These are phyloP conservation scores for Diprion similis DNA, from an alignment of 1,140 invertebrate species.

Conservation along the genomic window DNA sequence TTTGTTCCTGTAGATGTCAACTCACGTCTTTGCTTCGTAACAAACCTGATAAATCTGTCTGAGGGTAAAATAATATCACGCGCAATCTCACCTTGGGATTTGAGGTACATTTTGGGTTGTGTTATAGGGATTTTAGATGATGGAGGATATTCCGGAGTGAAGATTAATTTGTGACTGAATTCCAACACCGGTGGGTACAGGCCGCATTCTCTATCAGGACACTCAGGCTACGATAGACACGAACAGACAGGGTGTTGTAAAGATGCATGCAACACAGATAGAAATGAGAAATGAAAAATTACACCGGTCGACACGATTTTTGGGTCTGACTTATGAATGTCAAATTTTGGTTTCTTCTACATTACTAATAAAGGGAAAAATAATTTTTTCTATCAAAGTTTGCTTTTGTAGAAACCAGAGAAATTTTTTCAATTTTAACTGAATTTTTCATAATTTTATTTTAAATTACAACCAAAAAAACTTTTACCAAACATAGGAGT, in stretches of 20 bases:
- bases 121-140: conserved; percentile 21
- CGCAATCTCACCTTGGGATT: conserved; percentile 36
- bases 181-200: conserved; percentile 30
- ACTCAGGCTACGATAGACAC: conserved; percentile 29
- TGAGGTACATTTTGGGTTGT: conserved; percentile 22
- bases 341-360: too few relatives aligned
- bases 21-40: conserved; percentile 42
- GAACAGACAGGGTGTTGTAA: conserved; percentile 11
- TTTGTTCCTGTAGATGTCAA: conserved; percentile 51
- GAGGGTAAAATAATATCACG: conserved; percentile 47
- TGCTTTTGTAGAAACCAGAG: too few relatives aligned
- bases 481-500: too few relatives aligned
- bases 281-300: conserved; percentile 24
- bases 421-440: too few relatives aligned
- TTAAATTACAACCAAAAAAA: too few relatives aligned
- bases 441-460: too few relatives aligned
- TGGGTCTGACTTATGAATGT: too few relatives aligned
- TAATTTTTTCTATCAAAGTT: too few relatives aligned
- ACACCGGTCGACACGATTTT: too few relatives aligned
- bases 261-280: conserved; percentile 27
- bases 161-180: conserved; percentile 21
- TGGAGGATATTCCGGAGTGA: conserved; percentile 19
- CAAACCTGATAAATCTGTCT: conserved; percentile 53
- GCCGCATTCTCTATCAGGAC: conserved; percentile 29
- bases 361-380: too few relatives aligned